A percentile compares a stretch with the other conserved stretches of the same genome.
These are phyloP conservation scores for Tortrix viridana DNA, from an alignment of 2,888 invertebrate genomes.

Conservation along the genomic window DNA sequence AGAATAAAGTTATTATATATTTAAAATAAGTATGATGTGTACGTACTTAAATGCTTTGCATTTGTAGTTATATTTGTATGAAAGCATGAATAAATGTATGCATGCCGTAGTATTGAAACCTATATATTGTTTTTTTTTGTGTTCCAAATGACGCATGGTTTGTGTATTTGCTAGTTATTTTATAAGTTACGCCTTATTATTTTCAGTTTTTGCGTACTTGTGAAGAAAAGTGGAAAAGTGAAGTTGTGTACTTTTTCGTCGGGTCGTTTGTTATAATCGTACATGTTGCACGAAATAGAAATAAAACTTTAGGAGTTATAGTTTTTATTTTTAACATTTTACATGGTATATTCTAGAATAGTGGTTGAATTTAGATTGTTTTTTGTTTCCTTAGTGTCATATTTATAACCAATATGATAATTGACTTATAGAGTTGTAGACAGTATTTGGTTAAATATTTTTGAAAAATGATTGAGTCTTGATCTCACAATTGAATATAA, in stretches of 20 bases:
- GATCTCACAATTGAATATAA: not conserved
- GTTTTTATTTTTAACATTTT: too few relatives aligned
- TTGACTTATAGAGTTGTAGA: too few relatives aligned
- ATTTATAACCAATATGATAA: too few relatives aligned
- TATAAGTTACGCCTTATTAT: constrained; percentile 18
- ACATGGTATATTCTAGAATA: too few relatives aligned
- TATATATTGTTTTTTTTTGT: not conserved
- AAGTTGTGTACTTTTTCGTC: constrained; percentile 18
- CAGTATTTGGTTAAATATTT: too few relatives aligned
- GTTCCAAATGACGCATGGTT: constrained; percentile 21
- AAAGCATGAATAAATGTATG: constrained; percentile 29
- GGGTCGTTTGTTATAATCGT: not conserved
- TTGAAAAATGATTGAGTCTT: too few relatives aligned
- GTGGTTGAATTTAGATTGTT: too few relatives aligned
- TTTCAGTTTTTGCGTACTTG: constrained; percentile 23
- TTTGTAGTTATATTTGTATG: constrained; percentile 19
- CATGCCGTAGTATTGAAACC: constrained; percentile 21
- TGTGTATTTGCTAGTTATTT: constrained; percentile 33
- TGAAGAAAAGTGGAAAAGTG: constrained; percentile 3
- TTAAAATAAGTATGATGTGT: constrained; percentile 20
- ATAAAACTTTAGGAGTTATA: not conserved
- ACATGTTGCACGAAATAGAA: constrained; percentile 26
- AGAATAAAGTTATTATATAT: not conserved
- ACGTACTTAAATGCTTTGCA: constrained; percentile 30
- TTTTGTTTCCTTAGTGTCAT: too few relatives aligned